Evolutionary conservation across 1,140 invertebrate genomes (phyloP).

Genomic region (Pseudomyrmex gracilis): DNA sequence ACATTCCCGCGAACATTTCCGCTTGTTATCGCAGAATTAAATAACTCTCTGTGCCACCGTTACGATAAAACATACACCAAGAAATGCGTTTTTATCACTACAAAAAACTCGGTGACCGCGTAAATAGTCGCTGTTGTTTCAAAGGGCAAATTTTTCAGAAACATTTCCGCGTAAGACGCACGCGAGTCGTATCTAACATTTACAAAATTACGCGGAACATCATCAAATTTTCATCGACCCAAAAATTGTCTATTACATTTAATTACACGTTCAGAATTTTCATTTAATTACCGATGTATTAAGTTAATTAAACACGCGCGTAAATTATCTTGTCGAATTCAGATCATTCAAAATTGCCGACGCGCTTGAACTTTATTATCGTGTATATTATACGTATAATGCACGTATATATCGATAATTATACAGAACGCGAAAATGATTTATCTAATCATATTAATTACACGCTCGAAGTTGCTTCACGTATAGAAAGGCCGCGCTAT

Average conservation of each 20-base stretch:
- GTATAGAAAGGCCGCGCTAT: conserved; percentile 10
- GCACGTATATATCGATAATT: conserved; percentile 6
- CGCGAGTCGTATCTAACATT: not conserved
- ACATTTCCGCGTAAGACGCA: not conserved
- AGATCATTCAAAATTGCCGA: not conserved
- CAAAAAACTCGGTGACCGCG: conserved; percentile 4
- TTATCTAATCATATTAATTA: conserved; percentile 52
- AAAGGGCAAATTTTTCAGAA: not conserved
- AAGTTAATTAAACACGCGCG: conserved; percentile 5
- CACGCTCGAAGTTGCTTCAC: not conserved
- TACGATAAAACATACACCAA: conserved; percentile 40
- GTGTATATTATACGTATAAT: conserved; percentile 2
- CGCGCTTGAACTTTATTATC: conserved; percentile 12
- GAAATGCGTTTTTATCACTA: conserved; percentile 19
- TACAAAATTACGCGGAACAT: not conserved
- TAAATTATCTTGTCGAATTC: conserved; percentile 12
- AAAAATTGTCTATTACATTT: not conserved
- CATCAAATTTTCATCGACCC: too few species aligned
- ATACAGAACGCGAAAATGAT: conserved; percentile 6
- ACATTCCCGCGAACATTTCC: conserved; percentile 28
- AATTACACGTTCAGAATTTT: not conserved
- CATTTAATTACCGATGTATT: not conserved
- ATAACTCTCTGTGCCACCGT: conserved; percentile 9
- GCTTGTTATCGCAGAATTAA: conserved; percentile 51
- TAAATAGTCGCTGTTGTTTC: conserved; percentile 20